Evolutionary conservation across 2,888 invertebrate species (phyloP).

Genomic region (Macrophya annulata): DNA sequence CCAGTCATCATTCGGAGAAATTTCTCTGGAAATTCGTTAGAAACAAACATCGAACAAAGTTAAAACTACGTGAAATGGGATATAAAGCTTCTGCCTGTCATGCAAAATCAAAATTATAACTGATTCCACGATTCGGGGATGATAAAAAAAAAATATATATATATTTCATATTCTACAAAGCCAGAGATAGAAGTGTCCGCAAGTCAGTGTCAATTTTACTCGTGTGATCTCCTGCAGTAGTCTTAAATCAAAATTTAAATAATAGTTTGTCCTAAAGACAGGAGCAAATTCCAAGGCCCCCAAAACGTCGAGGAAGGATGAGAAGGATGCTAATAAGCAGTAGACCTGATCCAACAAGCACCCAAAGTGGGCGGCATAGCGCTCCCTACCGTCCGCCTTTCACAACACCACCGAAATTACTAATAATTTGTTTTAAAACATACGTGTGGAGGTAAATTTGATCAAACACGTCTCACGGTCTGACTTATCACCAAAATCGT

Average conservation of each 20-base stretch:
- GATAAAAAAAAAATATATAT: neutral
- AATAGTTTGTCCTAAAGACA: conserved; percentile 5
- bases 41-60: neutral
- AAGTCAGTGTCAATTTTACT: neutral
- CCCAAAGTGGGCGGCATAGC: neutral
- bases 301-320: neutral
- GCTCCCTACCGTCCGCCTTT: neutral
- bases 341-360: neutral
- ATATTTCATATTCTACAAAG: neutral
- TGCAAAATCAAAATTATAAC: neutral
- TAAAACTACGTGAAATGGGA: neutral
- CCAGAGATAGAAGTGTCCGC: too few species aligned
- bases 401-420: neutral
- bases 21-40: conserved; percentile 7
- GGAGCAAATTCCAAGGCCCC: neutral
- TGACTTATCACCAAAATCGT: neutral
- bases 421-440: conserved; percentile 4
- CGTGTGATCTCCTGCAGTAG: neutral
- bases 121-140: neutral
- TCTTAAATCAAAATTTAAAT: neutral
- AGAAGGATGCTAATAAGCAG: neutral
- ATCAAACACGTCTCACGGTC: neutral
- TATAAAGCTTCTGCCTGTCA: neutral
- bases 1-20: neutral
- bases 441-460: neutral